Percentiles rank a stretch among this genome's conserved stretches.
Conservation (phyloP, 2,888 invertebrate species). For the Catocala fraxini region DNA sequence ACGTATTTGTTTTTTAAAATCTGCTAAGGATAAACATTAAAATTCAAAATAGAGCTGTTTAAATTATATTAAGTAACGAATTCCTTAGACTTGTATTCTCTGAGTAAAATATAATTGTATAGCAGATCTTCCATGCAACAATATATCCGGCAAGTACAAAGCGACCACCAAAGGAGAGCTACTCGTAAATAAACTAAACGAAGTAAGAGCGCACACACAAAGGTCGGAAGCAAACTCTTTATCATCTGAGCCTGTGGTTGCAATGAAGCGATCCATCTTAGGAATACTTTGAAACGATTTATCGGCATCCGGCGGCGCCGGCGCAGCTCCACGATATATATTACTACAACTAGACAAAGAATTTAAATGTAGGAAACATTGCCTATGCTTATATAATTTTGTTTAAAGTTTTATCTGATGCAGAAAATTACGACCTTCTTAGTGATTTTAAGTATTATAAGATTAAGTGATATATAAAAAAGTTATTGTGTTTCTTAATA, state of each 20-base stretch:
- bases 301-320: constrained; percentile 44
- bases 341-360: constrained; percentile 2
- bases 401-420: no score
- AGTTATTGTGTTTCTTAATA: no score
- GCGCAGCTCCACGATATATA: constrained; percentile 29
- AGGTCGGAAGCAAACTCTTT: constrained; percentile 57
- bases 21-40: no score
- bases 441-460: no score
- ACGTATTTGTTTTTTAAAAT: no score
- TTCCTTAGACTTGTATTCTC: no score
- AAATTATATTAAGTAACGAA: no score
- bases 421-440: no score
- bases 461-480: no score
- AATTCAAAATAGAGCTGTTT: no score
- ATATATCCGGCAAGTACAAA: constrained; percentile 29
- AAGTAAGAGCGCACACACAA: constrained; percentile 44
- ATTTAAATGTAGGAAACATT: not conserved
- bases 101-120: no score
- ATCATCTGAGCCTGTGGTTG: constrained; percentile 51
- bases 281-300: constrained; percentile 52
- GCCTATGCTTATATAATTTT: not conserved
- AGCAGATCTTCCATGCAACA: constrained; percentile 5
- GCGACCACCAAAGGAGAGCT: constrained; percentile 51
- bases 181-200: constrained; percentile 54
- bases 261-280: constrained; percentile 59